These are phyloP conservation scores for Zoanthus sansibaricus DNA, from an alignment of 92 coral and sea anemone genomes.

Conservation along the genomic window DNA sequence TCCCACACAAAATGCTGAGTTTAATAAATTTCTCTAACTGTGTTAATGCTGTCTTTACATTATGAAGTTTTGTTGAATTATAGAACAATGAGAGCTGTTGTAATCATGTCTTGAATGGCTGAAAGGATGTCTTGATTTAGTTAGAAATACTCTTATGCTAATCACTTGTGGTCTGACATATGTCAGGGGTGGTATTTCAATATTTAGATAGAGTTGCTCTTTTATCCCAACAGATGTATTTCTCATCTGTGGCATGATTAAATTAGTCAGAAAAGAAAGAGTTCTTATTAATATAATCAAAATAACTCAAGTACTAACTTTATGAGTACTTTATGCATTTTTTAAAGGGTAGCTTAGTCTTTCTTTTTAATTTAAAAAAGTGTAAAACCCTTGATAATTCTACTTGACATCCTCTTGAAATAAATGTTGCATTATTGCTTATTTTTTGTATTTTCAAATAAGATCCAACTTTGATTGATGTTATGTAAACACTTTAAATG, in stretches of 20 bases:
- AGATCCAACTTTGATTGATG: neutral
- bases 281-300: neutral
- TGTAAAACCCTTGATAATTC: neutral
- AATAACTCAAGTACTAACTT: neutral
- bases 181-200: constrained; percentile 8
- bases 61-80: neutral
- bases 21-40: neutral
- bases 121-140: constrained; percentile 5
- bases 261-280: neutral
- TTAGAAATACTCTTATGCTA: neutral
- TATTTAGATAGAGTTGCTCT: constrained; percentile 1
- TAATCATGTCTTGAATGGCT: neutral
- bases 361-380: neutral
- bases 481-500: neutral
- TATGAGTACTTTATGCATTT: neutral
- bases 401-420: constrained; percentile 2
- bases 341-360: neutral
- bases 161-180: neutral
- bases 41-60: neutral
- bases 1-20: neutral
- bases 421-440: neutral
- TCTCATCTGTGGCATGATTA: neutral
- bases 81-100: neutral
- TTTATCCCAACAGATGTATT: neutral
- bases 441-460: neutral